Evolutionary conservation across 1,140 invertebrate species (phyloP).

Genomic region (Colletes latitarsis): DNA sequence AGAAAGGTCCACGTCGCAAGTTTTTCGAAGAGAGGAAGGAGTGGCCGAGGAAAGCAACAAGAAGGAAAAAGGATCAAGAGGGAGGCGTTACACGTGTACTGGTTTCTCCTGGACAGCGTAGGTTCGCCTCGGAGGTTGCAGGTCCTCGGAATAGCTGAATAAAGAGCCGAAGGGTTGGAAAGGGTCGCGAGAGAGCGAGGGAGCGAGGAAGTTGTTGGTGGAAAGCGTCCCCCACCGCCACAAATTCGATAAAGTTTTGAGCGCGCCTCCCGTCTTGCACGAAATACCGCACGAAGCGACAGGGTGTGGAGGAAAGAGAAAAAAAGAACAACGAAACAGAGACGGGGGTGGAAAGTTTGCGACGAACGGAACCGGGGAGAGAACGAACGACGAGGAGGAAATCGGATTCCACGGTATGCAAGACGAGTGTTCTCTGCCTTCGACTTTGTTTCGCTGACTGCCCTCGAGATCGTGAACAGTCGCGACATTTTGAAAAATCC

Average conservation of each 20-base stretch:
- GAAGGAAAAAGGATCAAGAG: background rate
- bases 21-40: background rate
- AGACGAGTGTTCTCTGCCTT: constrained; percentile 54
- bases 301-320: background rate
- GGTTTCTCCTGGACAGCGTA: constrained; percentile 4
- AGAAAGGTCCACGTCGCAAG: background rate
- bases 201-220: constrained; percentile 72
- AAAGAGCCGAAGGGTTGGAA: constrained; percentile 68
- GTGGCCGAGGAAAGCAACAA: constrained; percentile 9
- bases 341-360: constrained; percentile 33
- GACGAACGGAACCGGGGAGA: constrained; percentile 5
- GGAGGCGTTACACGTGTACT: constrained; percentile 8
- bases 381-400: constrained; percentile 39
- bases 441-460: constrained; percentile 51
- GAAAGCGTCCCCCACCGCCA: constrained; percentile 69
- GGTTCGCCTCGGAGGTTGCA: constrained; percentile 34
- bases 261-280: constrained; percentile 41
- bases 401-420: constrained; percentile 68
- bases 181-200: constrained; percentile 43
- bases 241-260: constrained; percentile 79
- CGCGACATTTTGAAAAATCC: background rate
- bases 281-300: constrained; percentile 18
- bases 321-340: constrained; percentile 38
- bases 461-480: background rate
- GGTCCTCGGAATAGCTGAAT: constrained; percentile 69